phyloP scores from a whole-genome alignment of 2,113 vertebrate species.

The Polypterus bichir region DNA sequence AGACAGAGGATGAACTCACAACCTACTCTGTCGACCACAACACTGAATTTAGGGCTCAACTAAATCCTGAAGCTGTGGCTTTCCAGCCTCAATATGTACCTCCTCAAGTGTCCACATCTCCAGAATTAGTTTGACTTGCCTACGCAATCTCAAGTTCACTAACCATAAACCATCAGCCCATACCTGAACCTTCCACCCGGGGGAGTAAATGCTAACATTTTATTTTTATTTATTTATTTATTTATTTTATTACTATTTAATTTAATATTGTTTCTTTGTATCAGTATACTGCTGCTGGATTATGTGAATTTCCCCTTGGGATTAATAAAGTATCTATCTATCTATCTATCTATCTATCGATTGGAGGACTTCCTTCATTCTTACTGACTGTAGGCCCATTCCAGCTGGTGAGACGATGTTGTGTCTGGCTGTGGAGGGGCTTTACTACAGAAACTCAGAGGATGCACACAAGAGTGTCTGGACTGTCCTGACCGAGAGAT shows the following conservation, averaged over 20 bases:
- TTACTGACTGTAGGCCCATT: constrained; percentile 13
- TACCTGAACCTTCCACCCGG: too few species aligned
- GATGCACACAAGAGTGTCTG: constrained; percentile 14
- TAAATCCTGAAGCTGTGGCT: constrained; percentile 4
- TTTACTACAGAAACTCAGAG: constrained; percentile 16
- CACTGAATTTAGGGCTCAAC: not conserved
- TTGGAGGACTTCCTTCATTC: constrained; percentile 20
- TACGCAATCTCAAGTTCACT: constrained; percentile 17
- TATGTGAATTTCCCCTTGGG: too few species aligned
- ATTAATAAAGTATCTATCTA: too few species aligned
- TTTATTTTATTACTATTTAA: too few species aligned
- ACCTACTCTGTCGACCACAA: not conserved
- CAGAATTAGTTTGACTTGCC: constrained; percentile 10
- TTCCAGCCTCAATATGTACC: constrained; percentile 13
- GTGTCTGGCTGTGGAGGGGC: constrained; percentile 19
- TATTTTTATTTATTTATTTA: too few species aligned
- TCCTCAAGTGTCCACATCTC: not conserved
- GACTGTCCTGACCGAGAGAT: constrained; percentile 13
- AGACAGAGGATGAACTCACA: too few species aligned
- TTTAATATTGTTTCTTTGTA: too few species aligned
- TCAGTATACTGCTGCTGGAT: too few species aligned
- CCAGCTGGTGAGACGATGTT: constrained; percentile 22
- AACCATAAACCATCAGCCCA: constrained; percentile 8
- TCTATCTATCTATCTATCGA: too few species aligned
- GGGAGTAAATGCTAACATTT: too few species aligned